These are phyloP conservation scores for Tribolium freemani DNA, from an alignment of 2,888 invertebrate genomes.

Conservation along the genomic window DNA sequence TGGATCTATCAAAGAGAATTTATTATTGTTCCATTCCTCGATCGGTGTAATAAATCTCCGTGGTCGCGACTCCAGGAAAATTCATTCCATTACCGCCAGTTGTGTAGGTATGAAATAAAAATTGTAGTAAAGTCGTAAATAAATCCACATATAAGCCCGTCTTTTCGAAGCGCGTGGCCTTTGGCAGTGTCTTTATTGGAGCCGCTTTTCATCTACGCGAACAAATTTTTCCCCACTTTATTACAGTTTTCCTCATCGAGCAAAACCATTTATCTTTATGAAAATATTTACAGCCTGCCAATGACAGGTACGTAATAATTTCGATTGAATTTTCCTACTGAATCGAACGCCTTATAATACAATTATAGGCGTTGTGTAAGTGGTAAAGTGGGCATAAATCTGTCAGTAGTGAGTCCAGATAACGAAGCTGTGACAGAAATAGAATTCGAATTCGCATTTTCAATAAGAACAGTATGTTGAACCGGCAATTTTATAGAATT, in stretches of 20 bases:
- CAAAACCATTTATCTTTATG: slow-evolving; percentile 25
- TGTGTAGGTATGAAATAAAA: slow-evolving; percentile 11
- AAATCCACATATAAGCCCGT: slow-evolving; percentile 18
- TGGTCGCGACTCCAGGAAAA: background rate
- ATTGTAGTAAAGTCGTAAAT: slow-evolving; percentile 23
- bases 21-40: background rate
- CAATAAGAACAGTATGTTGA: slow-evolving; percentile 3
- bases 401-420: slow-evolving; percentile 21
- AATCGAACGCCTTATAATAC: slow-evolving; percentile 11
- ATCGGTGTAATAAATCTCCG: background rate
- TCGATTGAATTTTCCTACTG: no score
- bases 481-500: background rate
- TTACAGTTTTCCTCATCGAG: slow-evolving; percentile 28
- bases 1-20: background rate
- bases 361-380: slow-evolving; percentile 32
- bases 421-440: slow-evolving; percentile 32
- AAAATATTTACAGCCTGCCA: slow-evolving; percentile 16
- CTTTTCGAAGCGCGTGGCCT: slow-evolving; percentile 1
- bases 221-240: slow-evolving; percentile 25
- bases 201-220: slow-evolving; percentile 23
- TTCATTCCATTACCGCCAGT: slow-evolving; percentile 19
- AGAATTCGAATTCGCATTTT: slow-evolving; percentile 26
- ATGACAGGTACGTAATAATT: slow-evolving; percentile 7
- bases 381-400: slow-evolving; percentile 32
- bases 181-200: slow-evolving; percentile 28